A percentile compares a stretch with the other conserved stretches of the same genome.
These are phyloP conservation scores for Pyrochroa serraticornis DNA, from an alignment of 2,888 invertebrate species.

Conservation along the genomic window DNA sequence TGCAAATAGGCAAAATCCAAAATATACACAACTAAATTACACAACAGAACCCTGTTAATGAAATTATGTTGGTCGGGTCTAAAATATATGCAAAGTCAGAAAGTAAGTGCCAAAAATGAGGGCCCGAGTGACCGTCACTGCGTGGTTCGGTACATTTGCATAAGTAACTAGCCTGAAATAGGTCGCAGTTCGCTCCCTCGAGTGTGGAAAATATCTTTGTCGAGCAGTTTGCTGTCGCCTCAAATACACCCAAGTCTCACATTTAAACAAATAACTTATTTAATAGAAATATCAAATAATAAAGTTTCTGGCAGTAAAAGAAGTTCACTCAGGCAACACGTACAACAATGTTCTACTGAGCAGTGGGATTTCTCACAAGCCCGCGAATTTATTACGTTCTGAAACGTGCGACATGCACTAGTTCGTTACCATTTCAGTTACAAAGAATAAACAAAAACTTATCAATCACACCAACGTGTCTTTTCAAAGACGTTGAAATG, in stretches of 20 bases:
- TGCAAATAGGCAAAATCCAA: slow-evolving; percentile 29
- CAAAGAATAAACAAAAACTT: no score
- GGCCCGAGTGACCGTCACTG: slow-evolving; percentile 22
- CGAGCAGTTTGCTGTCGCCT: slow-evolving; percentile 16
- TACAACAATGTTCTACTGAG: no score
- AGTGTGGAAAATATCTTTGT: slow-evolving; percentile 26
- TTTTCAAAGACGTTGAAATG: no score
- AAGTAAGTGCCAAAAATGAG: slow-evolving; percentile 29
- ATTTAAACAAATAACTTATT: slow-evolving; percentile 22
- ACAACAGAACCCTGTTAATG: slow-evolving; percentile 26
- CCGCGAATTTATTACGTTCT: no score
- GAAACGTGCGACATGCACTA: no score
- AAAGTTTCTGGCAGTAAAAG: neutral
- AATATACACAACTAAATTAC: slow-evolving; percentile 31
- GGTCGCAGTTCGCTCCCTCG: slow-evolving; percentile 28
- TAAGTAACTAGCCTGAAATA: slow-evolving; percentile 36
- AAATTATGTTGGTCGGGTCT: slow-evolving; percentile 19
- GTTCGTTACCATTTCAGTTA: no score
- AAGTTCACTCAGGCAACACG: no score
- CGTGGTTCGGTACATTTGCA: slow-evolving; percentile 30
- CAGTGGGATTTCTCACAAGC: no score
- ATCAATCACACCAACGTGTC: no score
- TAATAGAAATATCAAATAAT: slow-evolving; percentile 15
- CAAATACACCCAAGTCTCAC: slow-evolving; percentile 13
- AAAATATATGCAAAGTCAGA: slow-evolving; percentile 27